Evolutionary conservation across 2,797 vertebrate species (phyloP).

Genomic region (Balearica regulorum): DNA sequence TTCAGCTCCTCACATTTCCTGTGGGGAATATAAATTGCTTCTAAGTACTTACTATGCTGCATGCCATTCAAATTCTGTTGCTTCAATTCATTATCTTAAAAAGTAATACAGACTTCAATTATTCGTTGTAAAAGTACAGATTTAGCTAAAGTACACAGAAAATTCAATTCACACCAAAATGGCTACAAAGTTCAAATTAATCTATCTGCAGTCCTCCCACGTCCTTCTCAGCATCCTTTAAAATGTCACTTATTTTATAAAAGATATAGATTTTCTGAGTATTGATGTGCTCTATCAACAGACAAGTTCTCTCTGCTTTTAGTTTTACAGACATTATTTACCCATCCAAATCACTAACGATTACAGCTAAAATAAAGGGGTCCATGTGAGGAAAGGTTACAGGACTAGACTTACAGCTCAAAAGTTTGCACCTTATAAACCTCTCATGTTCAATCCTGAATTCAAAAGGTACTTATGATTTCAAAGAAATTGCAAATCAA

Average conservation of each 20-base stretch:
- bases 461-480: slow-evolving; percentile 28
- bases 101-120: slow-evolving; percentile 19
- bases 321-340: neutral
- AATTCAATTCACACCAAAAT: slow-evolving; percentile 11
- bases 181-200: neutral
- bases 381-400: neutral
- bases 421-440: slow-evolving; percentile 8
- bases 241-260: slow-evolving; percentile 9
- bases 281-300: neutral
- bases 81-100: slow-evolving; percentile 20
- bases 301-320: neutral
- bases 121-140: neutral
- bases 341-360: neutral
- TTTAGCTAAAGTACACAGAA: slow-evolving; percentile 5
- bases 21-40: slow-evolving; percentile 5
- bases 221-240: neutral
- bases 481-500: slow-evolving; percentile 49
- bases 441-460: neutral
- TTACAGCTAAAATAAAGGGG: neutral
- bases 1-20: neutral
- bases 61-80: neutral
- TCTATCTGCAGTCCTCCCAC: neutral
- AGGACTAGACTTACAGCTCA: neutral
- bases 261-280: neutral
- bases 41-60: neutral